Percentiles rank a stretch among this genome's conserved stretches.
Evolutionary conservation across 2,888 invertebrate genomes (phyloP).

Genomic region (Pterobdella sp.): DNA sequence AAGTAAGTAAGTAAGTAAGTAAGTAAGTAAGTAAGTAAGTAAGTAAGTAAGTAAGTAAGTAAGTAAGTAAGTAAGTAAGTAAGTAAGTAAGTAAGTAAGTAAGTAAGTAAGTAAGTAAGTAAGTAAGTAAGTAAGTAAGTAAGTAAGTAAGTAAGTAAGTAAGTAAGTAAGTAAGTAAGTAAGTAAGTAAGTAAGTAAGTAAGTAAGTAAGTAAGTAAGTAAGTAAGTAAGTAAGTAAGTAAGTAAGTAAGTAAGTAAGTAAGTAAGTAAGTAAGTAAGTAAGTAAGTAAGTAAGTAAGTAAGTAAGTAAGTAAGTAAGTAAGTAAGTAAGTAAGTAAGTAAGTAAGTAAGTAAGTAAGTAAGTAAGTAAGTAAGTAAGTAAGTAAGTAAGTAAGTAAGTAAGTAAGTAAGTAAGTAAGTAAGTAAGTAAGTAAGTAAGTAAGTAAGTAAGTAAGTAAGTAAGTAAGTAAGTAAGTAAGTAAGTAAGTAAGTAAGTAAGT

Average conservation of each 20-base stretch:
- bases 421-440: conserved; percentile 11
- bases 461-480: conserved; percentile 13
- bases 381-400: conserved; percentile 12
- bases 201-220: not conserved
- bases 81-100: not conserved
- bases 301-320: conserved; percentile 21
- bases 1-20: not conserved
- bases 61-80: not conserved
- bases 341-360: conserved; percentile 16
- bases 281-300: conserved; percentile 19
- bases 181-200: not conserved
- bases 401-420: conserved; percentile 11
- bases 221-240: not conserved
- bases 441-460: conserved; percentile 11
- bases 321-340: conserved; percentile 21
- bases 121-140: not conserved
- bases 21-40: not conserved
- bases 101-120: not conserved
- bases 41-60: not conserved
- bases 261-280: conserved; percentile 11
- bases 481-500: conserved; percentile 21
- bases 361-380: conserved; percentile 12
- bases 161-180: not conserved
- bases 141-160: not conserved
- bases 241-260: not conserved